Percentiles rank a stretch among this genome's conserved stretches.
Evolutionary conservation across 2,113 vertebrate species (phyloP).

Genomic region (Heptranchias perlo): DNA sequence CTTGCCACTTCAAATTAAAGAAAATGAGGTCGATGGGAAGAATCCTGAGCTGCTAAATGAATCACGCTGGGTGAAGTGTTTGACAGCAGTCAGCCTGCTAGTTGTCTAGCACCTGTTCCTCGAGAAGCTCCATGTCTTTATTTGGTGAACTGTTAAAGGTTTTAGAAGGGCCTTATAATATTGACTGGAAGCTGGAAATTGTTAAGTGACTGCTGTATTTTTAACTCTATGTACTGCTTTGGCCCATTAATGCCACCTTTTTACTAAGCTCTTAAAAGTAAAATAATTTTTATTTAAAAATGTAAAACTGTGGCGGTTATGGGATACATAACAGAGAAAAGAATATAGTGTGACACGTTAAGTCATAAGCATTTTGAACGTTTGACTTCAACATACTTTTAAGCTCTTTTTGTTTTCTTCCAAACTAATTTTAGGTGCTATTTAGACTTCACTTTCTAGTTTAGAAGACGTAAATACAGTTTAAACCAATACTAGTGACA

Average conservation of each 20-base stretch:
- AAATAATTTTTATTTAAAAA: not conserved
- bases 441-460: not conserved
- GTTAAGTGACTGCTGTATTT: not conserved
- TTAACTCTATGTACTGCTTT: not conserved
- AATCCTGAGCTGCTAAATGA: not conserved
- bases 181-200: not conserved
- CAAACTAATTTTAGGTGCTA: not conserved
- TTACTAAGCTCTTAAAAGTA: not conserved
- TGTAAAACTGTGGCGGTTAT: not conserved
- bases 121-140: slow-evolving; percentile 11
- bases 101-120: slow-evolving; percentile 32
- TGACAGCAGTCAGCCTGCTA: too few relatives aligned
- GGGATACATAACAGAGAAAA: not conserved
- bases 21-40: not conserved
- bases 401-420: not conserved
- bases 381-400: not conserved
- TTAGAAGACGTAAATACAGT: not conserved
- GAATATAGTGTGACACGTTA: not conserved
- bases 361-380: not conserved
- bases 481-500: not conserved
- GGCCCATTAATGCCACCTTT: not conserved
- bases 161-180: not conserved
- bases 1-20: slow-evolving; percentile 18
- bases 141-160: slow-evolving; percentile 25
- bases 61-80: not conserved